A percentile compares a stretch with the other conserved stretches of the same genome.
phyloP scores from a whole-genome alignment of 2,113 vertebrate genomes.

The Turnix velox region DNA sequence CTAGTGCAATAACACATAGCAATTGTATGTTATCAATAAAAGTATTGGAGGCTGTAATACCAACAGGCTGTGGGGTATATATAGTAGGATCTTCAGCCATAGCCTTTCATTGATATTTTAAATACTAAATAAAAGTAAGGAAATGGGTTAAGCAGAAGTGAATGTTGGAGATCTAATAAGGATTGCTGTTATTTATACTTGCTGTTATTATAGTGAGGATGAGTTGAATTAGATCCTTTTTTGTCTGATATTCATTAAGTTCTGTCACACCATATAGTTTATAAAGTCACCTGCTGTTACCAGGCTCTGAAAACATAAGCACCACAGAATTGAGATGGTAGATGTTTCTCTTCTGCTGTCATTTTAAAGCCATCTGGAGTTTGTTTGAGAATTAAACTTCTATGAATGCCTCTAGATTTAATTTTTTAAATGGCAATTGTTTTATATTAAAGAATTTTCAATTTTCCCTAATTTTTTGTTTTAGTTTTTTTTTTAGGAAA shows the following conservation, averaged over 20 bases:
- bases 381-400: slow-evolving; percentile 3
- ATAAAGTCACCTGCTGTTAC: slow-evolving; percentile 30
- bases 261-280: slow-evolving; percentile 32
- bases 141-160: neutral
- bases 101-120: neutral
- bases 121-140: neutral
- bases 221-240: neutral
- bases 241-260: slow-evolving; percentile 24
- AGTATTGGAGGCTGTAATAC: neutral
- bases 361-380: neutral
- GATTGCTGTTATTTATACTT: neutral
- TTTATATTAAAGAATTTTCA: neutral
- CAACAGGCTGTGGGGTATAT: neutral
- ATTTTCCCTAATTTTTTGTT: neutral
- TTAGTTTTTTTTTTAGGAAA: neutral
- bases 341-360: slow-evolving; percentile 8
- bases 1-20: neutral
- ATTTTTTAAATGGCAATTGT: neutral
- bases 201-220: neutral
- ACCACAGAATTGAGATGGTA: neutral
- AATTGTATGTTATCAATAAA: neutral
- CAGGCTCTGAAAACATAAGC: neutral
- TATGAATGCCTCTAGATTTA: neutral
- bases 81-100: neutral
- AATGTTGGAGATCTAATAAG: neutral